These are phyloP conservation scores for Xerus inauris DNA, from an alignment of 2,113 vertebrate species.

Conservation along the genomic window DNA sequence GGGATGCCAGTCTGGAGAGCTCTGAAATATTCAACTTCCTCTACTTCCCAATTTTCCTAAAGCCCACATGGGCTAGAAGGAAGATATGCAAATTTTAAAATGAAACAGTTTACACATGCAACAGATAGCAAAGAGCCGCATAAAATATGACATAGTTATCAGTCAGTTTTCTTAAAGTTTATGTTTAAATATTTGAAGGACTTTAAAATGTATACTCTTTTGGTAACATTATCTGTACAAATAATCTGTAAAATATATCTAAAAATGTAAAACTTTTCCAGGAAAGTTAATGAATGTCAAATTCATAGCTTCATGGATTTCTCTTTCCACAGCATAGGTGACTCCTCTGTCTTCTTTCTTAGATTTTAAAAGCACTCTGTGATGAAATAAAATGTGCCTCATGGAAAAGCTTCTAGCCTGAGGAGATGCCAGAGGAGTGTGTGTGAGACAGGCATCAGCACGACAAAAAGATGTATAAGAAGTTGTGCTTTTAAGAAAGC, in stretches of 20 bases:
- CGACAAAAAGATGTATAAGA: neutral
- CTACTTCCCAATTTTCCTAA: neutral
- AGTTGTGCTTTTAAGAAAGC: conserved; percentile 25
- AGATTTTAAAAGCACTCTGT: neutral
- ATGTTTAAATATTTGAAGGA: conserved; percentile 21
- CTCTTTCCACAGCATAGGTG: neutral
- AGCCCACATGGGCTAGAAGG: neutral
- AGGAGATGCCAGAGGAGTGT: neutral
- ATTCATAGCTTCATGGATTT: neutral
- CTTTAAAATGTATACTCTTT: neutral
- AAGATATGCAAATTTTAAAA: neutral
- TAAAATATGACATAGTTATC: neutral
- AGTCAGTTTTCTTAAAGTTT: neutral
- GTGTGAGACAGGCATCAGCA: neutral
- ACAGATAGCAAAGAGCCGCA: neutral
- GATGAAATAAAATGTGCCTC: conserved; percentile 35
- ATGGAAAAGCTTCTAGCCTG: neutral
- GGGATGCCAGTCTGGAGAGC: neutral
- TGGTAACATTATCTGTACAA: neutral
- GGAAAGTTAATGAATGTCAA: conserved; percentile 39
- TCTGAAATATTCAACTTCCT: conserved; percentile 2
- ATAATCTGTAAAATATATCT: neutral
- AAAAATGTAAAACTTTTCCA: neutral
- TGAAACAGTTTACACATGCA: neutral
- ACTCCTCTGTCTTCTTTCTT: neutral